phyloP scores from a whole-genome alignment of 1,140 invertebrate species.

The Amyelois transitella region DNA sequence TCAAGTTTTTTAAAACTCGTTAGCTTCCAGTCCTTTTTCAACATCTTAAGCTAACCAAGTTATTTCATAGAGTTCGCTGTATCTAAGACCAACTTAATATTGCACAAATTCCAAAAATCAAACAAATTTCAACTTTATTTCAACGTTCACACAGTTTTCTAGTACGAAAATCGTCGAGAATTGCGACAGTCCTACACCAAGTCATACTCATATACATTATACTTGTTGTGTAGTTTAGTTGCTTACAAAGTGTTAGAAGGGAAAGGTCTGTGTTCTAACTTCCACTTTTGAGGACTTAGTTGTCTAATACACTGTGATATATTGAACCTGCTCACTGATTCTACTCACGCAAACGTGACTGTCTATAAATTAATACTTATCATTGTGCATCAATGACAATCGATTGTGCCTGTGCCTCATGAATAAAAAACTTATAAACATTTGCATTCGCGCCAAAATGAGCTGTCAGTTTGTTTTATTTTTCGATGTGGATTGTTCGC shows the following conservation, averaged over 20 bases:
- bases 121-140: conserved; percentile 23
- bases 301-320: not conserved
- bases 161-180: conserved; percentile 14
- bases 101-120: conserved; percentile 9
- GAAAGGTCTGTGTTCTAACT: conserved; percentile 41
- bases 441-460: conserved; percentile 9
- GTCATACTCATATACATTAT: conserved; percentile 67
- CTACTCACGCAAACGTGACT: not conserved
- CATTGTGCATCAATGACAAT: not conserved
- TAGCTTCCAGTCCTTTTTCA: not conserved
- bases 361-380: not conserved
- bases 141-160: conserved; percentile 17
- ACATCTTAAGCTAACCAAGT: not conserved
- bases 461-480: not conserved
- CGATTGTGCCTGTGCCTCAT: not conserved
- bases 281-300: conserved; percentile 1
- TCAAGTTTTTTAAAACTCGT: not conserved
- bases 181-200: conserved; percentile 53
- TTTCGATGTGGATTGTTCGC: not conserved
- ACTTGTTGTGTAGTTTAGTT: conserved; percentile 61
- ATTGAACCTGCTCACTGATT: not conserved
- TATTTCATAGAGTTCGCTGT: conserved; percentile 45
- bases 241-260: conserved; percentile 52
- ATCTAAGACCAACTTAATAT: conserved; percentile 28
- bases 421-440: conserved; percentile 1